Base-by-base conservation (phyloP, 1,140 invertebrate genomes). In the Drosophila teissieri region DNA sequence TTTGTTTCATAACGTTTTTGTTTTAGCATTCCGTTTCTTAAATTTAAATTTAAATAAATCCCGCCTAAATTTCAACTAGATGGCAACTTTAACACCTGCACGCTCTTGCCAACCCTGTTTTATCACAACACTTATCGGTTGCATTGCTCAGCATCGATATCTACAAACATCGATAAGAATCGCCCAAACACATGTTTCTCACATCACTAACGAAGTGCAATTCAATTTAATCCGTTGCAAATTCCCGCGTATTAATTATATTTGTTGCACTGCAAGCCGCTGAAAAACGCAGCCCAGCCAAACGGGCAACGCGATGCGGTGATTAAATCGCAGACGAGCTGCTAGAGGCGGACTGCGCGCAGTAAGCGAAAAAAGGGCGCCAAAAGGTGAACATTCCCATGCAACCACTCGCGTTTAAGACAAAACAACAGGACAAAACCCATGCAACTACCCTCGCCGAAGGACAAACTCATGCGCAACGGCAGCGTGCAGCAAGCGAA, bases 151-250 rank as follows among this genome's bases (percentile, higher is more conserved):
- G 3, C 31, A 31, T 31, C 31, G 31, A 31, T 31, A 31, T 8
- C 7, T 10, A 8, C 8, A 31, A 31, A 31, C 31, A 31, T 31
- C 31, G 31, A 31, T 31, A 31, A 10, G 31, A 31, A 8, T 10
- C 31, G 31, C 31, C 7, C 7, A 31, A 31, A 8, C 1, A 31
- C 8, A 31, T 31, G 31, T 10, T 31, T 31, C 2, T 31, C 8
- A 31, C 31, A 31, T 31, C 31, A 31, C 31, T 42, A 42, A n/a
- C 14, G 14, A 46, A 24, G 14, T 22, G 12, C 12, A 81, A 76
- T 86, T 88, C 65, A 83, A 83, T 79, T 88, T 62, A 17, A 51
- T 48, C 19, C 49, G 46, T 75, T 75, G 53, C 27, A 34, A 58
- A 5, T 65, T n/a, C 46, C 42, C 63, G 67, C 48, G 24, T 52